phyloP scores from a whole-genome alignment of 2,797 vertebrate species.

The Acanthiza pusilla region DNA sequence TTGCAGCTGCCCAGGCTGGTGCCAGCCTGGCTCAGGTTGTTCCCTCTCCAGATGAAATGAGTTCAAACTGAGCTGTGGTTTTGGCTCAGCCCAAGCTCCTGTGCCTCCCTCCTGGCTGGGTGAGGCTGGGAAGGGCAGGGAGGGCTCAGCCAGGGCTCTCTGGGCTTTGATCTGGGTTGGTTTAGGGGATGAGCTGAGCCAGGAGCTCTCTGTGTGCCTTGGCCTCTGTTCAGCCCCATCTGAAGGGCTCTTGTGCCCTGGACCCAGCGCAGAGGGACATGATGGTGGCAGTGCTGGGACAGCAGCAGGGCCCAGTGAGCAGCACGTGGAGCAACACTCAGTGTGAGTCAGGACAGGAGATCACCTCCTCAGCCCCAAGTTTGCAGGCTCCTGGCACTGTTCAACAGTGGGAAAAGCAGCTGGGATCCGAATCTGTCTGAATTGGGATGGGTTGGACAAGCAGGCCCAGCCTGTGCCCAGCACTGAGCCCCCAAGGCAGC shows the following conservation, averaged over 20 bases:
- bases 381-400: neutral
- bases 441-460: neutral
- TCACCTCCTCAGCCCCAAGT: fast-evolving
- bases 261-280: neutral
- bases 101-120: fast-evolving
- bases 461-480: too few species aligned
- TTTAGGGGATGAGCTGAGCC: neutral
- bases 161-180: neutral
- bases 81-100: neutral
- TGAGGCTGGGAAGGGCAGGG: neutral
- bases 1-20: neutral
- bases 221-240: neutral
- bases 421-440: neutral
- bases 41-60: neutral
- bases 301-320: neutral
- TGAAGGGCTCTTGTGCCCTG: fast-evolving
- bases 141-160: neutral
- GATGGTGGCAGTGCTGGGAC: neutral
- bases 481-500: too few species aligned
- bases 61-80: neutral
- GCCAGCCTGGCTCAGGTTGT: neutral
- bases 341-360: fast-evolving
- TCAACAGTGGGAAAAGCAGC: neutral
- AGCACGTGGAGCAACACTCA: neutral
- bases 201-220: neutral